These are phyloP conservation scores for Apostichopus leukothele DNA, from an alignment of 53 echinoderm and acorn worm species.

Conservation along the genomic window DNA sequence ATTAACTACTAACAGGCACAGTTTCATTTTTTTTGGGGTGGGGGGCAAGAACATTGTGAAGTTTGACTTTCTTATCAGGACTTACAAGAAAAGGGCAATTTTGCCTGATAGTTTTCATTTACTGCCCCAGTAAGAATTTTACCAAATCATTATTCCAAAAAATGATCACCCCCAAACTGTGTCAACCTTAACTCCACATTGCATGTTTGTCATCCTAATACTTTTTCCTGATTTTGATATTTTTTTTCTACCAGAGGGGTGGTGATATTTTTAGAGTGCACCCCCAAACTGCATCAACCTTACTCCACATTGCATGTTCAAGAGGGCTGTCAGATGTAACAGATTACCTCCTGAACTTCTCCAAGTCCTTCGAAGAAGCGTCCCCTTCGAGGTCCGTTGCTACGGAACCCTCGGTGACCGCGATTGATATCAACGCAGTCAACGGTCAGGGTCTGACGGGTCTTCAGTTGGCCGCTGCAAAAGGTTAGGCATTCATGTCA, in stretches of 20 bases:
- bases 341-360: constrained; percentile 66
- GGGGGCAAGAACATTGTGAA: no score
- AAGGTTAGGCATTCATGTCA: constrained; percentile 53
- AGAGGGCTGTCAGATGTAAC: constrained; percentile 79
- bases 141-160: no score
- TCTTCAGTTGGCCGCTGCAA: constrained; percentile 82
- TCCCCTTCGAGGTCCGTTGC: not conserved
- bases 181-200: no score
- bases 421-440: constrained; percentile 77
- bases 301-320: constrained; percentile 87
- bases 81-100: no score
- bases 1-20: no score
- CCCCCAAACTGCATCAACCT: constrained; percentile 78
- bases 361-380: constrained; percentile 41
- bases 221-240: constrained; percentile 2
- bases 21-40: no score
- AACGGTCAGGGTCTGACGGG: constrained; percentile 75
- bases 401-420: constrained; percentile 10
- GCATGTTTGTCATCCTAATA: no score
- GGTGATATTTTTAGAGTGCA: constrained; percentile 87
- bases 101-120: no score
- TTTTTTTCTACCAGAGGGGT: constrained; percentile 62
- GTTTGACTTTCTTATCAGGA: no score
- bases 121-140: no score
- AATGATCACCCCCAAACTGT: no score